These are phyloP conservation scores for Synergus laeviventris DNA, from an alignment of 2,888 invertebrate species.

Conservation along the genomic window DNA sequence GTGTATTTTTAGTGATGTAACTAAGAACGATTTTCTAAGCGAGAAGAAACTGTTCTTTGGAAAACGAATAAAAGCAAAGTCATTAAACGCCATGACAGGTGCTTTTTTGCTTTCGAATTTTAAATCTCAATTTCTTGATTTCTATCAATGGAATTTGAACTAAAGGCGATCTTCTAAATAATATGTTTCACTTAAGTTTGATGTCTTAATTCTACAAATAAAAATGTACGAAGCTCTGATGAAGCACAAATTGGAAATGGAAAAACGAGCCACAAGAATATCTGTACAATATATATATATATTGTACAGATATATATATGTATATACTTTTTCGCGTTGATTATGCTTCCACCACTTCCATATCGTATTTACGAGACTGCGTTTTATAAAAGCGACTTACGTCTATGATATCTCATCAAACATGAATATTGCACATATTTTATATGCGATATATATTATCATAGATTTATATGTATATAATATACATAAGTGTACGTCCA, in stretches of 20 bases:
- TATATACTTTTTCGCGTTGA: constrained; percentile 18
- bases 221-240: constrained; percentile 4
- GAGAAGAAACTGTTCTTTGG: not conserved
- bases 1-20: not conserved
- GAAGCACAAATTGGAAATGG: constrained; percentile 25
- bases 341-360: constrained; percentile 49
- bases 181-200: constrained; percentile 11
- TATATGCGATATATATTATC: constrained; percentile 38
- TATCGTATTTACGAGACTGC: constrained; percentile 50
- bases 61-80: constrained; percentile 39
- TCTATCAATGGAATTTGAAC: constrained; percentile 25
- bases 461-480: constrained; percentile 41
- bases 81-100: constrained; percentile 47
- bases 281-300: constrained; percentile 20
- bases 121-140: constrained; percentile 37
- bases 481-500: constrained; percentile 45
- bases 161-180: constrained; percentile 36
- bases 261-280: constrained; percentile 8
- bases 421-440: constrained; percentile 57
- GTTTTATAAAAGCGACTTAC: constrained; percentile 60
- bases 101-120: constrained; percentile 36
- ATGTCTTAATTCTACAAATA: constrained; percentile 29
- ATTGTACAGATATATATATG: no score
- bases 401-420: constrained; percentile 53
- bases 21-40: constrained; percentile 18